Evolutionary conservation across 2,797 vertebrate genomes (phyloP).

Genomic region (Diplodus puntazzo): DNA sequence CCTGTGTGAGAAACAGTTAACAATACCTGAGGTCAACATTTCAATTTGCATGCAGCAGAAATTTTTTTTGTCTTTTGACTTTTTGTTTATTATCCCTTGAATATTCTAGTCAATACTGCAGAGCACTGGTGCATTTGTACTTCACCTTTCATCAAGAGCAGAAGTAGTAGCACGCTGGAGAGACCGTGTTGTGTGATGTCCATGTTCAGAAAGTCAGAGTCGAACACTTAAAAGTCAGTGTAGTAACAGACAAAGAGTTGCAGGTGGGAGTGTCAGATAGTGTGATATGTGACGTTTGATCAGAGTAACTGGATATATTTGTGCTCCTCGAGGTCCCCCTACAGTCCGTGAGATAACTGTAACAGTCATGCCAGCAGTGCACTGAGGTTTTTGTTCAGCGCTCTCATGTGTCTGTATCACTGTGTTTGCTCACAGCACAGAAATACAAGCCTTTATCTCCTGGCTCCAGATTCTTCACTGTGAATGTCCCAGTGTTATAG

Average conservation of each 20-base stretch:
- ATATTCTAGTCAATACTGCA: no score
- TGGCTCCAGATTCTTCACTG: slow-evolving; percentile 39
- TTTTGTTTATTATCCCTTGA: neutral
- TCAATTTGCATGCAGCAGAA: no score
- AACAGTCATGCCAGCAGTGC: neutral
- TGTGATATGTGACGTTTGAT: no score
- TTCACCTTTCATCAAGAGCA: no score
- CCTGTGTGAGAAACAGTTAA: slow-evolving; percentile 3
- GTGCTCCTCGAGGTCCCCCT: neutral
- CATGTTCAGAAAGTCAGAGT: neutral
- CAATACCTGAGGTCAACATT: no score
- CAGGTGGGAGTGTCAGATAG: neutral
- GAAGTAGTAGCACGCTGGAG: neutral
- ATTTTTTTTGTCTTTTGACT: no score
- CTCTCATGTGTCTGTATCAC: no score
- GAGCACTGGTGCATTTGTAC: no score
- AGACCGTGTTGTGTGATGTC: neutral
- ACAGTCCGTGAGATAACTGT: neutral
- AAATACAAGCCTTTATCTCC: slow-evolving; percentile 62
- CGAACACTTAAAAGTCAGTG: neutral
- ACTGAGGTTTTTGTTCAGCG: no score
- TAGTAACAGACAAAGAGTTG: neutral
- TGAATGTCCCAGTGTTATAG: slow-evolving; percentile 41
- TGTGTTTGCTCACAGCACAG: no score
- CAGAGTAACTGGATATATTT: neutral